Evolutionary conservation across 2,888 invertebrate genomes (phyloP).

Genomic region (Chorisops tibialis): DNA sequence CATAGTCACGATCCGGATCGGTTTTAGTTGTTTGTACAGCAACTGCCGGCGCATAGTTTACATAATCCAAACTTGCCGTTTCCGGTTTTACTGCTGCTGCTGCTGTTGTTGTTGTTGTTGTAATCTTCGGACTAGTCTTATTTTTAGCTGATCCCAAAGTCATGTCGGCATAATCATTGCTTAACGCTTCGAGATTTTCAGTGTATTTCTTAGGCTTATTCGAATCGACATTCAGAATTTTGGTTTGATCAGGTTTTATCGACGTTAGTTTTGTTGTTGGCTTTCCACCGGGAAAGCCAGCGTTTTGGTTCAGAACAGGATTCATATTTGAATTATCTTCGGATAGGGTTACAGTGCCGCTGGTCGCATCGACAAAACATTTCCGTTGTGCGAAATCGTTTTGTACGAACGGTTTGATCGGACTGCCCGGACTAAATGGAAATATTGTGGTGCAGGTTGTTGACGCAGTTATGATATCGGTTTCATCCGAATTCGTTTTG

Average conservation of each 20-base stretch:
- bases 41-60: conserved; percentile 1
- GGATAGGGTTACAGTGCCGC: conserved; percentile 43
- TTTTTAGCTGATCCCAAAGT: conserved; percentile 28
- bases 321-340: conserved; percentile 29
- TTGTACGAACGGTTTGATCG: conserved; percentile 54
- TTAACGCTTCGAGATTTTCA: conserved; percentile 32
- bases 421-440: conserved; percentile 64
- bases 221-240: conserved; percentile 28
- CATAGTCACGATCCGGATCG: conserved; percentile 52
- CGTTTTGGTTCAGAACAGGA: too few relatives aligned
- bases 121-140: neutral
- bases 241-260: conserved; percentile 8
- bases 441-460: conserved; percentile 58
- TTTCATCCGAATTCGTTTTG: conserved; percentile 52
- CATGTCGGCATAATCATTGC: conserved; percentile 37
- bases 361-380: conserved; percentile 46
- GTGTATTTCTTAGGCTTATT: neutral
- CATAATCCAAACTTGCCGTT: neutral
- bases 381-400: conserved; percentile 41
- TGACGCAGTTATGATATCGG: conserved; percentile 53
- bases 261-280: neutral
- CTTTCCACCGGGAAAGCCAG: too few relatives aligned
- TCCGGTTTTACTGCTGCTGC: neutral
- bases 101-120: too few relatives aligned
- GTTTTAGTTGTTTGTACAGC: neutral